Evolutionary conservation across 2,888 invertebrate species (phyloP), one percentile per base, ranked within the genome.

Genomic region (Sminthurides aquaticus): DNA sequence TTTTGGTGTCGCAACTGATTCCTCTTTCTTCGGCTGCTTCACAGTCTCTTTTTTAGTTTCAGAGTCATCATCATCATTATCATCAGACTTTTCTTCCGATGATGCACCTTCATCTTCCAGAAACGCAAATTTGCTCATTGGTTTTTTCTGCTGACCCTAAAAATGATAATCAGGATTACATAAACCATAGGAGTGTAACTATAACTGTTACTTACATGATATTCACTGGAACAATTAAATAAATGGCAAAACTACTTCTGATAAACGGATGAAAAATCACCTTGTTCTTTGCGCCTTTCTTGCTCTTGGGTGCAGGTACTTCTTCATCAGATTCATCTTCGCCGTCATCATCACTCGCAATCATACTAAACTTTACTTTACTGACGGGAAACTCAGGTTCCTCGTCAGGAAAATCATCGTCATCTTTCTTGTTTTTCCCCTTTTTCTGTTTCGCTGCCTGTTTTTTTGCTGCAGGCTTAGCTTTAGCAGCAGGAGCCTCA

Each of bases 1-100:
- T 55, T 55, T 57, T 28, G 56, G 55, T 43, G 54, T 57, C 25
- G 25, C 49, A 22, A 48, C 49, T 57, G 27, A 61, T 29, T 60
- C 64, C 22, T 70, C 70, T 52, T 67, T 71, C 25, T 69, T 69
- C 22, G 69, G 73, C 3, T 68, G 67, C 20, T 69, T 69, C 43
- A 69, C 67, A 5, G 56, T 71, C 25, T 69, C 55, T 22, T 55
- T 52, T 62, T 60, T 28, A n/a, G 25, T 25, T 59, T 58, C 29
- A 20, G n/a, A 25, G 20, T 57, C 60, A 18, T 52, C 59, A 48
- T 58, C 62, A 29, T 62, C 55, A 2, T 29, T 55, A n/a, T 65
- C 60, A 5, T 60, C 60, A 56, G 54, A 54, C 24, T 24, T 20
- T 34, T 34, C 43, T 34, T 34, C 43, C 43, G 43, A 15, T 5